Percentiles rank a stretch among this genome's conserved stretches.
Evolutionary conservation across 2,797 vertebrate genomes (phyloP).

Genomic region (Urosaurus nigricauda): DNA sequence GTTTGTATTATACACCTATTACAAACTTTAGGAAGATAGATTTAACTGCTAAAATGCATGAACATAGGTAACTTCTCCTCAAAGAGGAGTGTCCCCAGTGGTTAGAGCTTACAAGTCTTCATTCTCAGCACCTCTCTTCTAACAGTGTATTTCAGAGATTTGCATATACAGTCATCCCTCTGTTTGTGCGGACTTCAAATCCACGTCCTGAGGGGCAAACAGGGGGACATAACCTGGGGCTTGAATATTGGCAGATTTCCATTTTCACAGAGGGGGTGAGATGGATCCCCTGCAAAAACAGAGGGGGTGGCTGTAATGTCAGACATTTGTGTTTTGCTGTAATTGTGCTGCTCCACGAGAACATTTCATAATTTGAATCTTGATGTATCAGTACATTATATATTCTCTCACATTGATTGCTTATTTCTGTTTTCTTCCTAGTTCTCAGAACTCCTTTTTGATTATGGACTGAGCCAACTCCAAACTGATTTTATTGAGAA

Average conservation of each 20-base stretch:
- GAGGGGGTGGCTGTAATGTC: no score
- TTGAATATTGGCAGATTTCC: no score
- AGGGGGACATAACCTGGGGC: no score
- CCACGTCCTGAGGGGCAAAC: no score
- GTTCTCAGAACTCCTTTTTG: slow-evolving; percentile 14
- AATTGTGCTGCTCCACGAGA: neutral
- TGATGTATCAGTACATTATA: neutral
- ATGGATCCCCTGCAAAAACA: no score
- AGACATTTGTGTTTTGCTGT: neutral
- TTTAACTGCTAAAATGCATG: neutral
- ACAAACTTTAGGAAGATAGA: neutral
- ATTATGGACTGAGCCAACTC: slow-evolving; percentile 41
- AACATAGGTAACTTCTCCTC: neutral
- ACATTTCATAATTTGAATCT: slow-evolving; percentile 12
- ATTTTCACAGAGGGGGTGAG: no score
- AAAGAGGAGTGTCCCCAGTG: neutral
- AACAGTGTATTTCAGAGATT: neutral
- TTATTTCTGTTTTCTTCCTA: slow-evolving; percentile 12
- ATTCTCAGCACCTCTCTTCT: neutral
- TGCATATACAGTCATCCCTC: no score
- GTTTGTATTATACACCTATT: neutral
- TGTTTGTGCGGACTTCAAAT: no score
- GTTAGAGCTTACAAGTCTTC: neutral
- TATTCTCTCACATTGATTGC: neutral
- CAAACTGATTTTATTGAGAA: slow-evolving; percentile 12